Evolutionary conservation across 2,888 invertebrate genomes (phyloP).

Genomic region (Apantesis nais): DNA sequence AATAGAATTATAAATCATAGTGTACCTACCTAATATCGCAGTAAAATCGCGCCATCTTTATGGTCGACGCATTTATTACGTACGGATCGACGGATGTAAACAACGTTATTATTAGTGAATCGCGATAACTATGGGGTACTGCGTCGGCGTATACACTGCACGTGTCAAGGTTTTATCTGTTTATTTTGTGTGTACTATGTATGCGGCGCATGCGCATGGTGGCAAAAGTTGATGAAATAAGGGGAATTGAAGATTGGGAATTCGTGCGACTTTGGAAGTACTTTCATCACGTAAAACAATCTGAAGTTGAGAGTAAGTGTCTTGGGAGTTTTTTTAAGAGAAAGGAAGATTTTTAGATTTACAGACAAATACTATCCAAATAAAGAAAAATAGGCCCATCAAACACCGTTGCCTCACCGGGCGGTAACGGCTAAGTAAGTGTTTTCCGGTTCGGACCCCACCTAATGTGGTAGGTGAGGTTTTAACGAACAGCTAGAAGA

Average conservation of each 20-base stretch:
- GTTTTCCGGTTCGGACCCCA: too few relatives aligned
- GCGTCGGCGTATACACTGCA: conserved; percentile 43
- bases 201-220: conserved; percentile 33
- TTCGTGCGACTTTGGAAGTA: not conserved
- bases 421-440: too few relatives aligned
- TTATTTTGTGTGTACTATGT: conserved; percentile 31
- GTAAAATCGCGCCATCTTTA: conserved; percentile 36
- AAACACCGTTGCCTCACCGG: too few relatives aligned
- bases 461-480: too few relatives aligned
- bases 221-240: conserved; percentile 4
- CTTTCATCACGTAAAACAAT: not conserved
- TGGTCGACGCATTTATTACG: conserved; percentile 45
- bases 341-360: too few relatives aligned
- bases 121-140: conserved; percentile 49
- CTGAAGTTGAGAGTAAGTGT: too few relatives aligned
- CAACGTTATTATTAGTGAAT: conserved; percentile 53
- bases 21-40: conserved; percentile 13
- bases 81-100: conserved; percentile 45
- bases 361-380: too few relatives aligned
- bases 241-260: not conserved
- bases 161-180: conserved; percentile 57
- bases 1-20: not conserved
- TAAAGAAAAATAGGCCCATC: too few relatives aligned
- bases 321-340: too few relatives aligned
- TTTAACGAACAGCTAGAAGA: too few relatives aligned